A percentile compares a stretch with the other conserved stretches of the same genome.
phyloP scores from a whole-genome alignment of 53 echinoderm and acorn worm species.

The Luidia sarsii region DNA sequence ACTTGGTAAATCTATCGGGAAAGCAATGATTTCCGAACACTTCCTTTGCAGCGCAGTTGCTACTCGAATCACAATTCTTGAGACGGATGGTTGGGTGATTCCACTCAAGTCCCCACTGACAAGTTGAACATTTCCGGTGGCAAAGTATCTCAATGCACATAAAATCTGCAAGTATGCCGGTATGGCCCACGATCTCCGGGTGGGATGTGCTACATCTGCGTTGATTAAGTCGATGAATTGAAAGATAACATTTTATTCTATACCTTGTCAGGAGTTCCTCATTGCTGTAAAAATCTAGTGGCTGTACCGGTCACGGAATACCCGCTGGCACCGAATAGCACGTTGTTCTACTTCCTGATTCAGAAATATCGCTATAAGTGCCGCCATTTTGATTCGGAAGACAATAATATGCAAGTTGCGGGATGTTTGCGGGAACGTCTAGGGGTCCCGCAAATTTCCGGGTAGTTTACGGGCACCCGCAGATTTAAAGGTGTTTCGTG shows the following conservation, averaged over 20 bases:
- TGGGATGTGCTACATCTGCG: slow-evolving; percentile 2
- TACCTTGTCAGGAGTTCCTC: slow-evolving; percentile 7
- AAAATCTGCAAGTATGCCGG: background rate
- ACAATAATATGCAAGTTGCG: too few species aligned
- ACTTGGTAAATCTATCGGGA: background rate
- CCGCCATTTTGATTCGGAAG: too few species aligned
- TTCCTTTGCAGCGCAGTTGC: slow-evolving; percentile 15
- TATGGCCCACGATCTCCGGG: background rate
- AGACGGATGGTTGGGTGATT: slow-evolving; percentile 11
- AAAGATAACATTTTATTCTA: slow-evolving; percentile 11
- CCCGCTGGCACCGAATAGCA: slow-evolving; percentile 11
- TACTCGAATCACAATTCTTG: slow-evolving; percentile 1
- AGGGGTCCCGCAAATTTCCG: slow-evolving; percentile 9
- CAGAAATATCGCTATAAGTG: background rate
- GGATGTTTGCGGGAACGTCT: background rate
- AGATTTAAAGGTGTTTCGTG: slow-evolving; percentile 8
- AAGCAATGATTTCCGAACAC: background rate
- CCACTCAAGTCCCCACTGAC: slow-evolving; percentile 19
- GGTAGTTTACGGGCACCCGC: slow-evolving; percentile 7
- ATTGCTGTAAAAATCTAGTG: background rate
- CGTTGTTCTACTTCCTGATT: background rate
- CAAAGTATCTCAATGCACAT: background rate
- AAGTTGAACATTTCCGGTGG: background rate
- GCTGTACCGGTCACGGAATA: slow-evolving; percentile 7
- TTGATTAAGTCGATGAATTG: slow-evolving; percentile 7